phyloP scores from a whole-genome alignment of 2,113 vertebrate species.

The Labeo catla region DNA sequence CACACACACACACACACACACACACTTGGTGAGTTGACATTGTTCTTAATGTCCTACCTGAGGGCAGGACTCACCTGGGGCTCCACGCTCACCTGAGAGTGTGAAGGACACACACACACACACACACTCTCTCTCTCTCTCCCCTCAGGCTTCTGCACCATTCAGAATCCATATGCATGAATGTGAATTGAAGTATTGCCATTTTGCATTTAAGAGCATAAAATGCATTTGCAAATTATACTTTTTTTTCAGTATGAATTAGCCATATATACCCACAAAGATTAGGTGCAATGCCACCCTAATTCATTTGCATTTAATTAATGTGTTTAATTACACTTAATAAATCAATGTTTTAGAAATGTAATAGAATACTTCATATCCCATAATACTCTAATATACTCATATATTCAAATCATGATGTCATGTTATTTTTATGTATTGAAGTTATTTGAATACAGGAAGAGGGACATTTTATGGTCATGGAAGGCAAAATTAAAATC shows the following conservation, averaged over 20 bases:
- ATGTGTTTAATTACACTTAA: too few relatives aligned
- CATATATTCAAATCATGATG: neutral
- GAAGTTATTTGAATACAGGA: neutral
- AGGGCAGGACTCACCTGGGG: constrained; percentile 29
- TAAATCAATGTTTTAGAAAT: too few relatives aligned
- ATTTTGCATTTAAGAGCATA: neutral
- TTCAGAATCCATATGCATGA: constrained; percentile 4
- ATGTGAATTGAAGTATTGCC: neutral
- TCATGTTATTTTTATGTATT: neutral
- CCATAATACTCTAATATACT: neutral
- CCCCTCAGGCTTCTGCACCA: neutral
- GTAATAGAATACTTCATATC: neutral
- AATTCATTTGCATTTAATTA: neutral
- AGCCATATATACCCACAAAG: neutral
- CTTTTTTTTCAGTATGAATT: neutral
- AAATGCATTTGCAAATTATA: neutral
- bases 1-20: neutral
- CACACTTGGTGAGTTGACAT: constrained; percentile 5
- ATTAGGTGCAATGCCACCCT: neutral
- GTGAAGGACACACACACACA: constrained; percentile 32
- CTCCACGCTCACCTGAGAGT: constrained; percentile 38
- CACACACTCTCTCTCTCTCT: neutral
- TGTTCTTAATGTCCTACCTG: constrained; percentile 20
- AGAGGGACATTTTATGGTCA: too few relatives aligned
- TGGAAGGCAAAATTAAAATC: neutral